phyloP scores from a whole-genome alignment of 2,797 vertebrate species.

The Parambassis ranga region DNA sequence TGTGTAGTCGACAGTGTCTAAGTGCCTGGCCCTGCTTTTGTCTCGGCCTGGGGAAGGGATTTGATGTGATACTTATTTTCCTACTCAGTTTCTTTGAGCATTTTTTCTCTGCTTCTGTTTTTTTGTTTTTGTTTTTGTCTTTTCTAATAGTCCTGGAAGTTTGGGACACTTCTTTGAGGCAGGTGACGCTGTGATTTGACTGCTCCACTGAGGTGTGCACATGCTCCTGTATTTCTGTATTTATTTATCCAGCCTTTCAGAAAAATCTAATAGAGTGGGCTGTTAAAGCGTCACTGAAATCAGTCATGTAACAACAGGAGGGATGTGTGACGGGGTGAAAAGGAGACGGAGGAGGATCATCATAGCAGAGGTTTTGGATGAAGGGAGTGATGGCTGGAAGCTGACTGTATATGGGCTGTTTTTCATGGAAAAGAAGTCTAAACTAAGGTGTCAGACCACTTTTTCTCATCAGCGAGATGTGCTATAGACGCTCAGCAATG shows the following conservation, averaged over 20 bases:
- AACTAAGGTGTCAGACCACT: slow-evolving; percentile 51
- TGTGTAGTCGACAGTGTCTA: slow-evolving; percentile 57
- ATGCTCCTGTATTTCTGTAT: slow-evolving; percentile 46
- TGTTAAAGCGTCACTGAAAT: slow-evolving; percentile 33
- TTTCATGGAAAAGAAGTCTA: slow-evolving; percentile 41
- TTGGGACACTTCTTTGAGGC: slow-evolving; percentile 56
- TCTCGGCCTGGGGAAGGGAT: slow-evolving; percentile 63
- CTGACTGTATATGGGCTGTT: slow-evolving; percentile 27
- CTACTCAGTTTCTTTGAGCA: slow-evolving; percentile 55
- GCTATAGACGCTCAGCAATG: slow-evolving; percentile 27
- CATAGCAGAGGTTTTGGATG: slow-evolving; percentile 25
- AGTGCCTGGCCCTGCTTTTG: slow-evolving; percentile 65
- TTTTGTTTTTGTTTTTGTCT: slow-evolving; percentile 25
- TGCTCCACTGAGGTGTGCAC: slow-evolving; percentile 59
- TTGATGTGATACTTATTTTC: slow-evolving; percentile 70
- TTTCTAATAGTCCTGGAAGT: slow-evolving; percentile 59
- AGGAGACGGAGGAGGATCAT: slow-evolving; percentile 54
- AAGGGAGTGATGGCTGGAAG: slow-evolving; percentile 40
- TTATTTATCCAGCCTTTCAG: slow-evolving; percentile 43
- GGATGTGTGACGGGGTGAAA: slow-evolving; percentile 42
- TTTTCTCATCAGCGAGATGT: slow-evolving; percentile 53
- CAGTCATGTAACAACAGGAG: slow-evolving; percentile 42
- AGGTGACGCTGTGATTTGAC: slow-evolving; percentile 45
- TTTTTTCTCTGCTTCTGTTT: slow-evolving; percentile 16
- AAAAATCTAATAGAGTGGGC: slow-evolving; percentile 37